These are phyloP conservation scores for Miniopterus natalensis DNA, from an alignment of 2,113 vertebrate species.

Conservation along the genomic window DNA sequence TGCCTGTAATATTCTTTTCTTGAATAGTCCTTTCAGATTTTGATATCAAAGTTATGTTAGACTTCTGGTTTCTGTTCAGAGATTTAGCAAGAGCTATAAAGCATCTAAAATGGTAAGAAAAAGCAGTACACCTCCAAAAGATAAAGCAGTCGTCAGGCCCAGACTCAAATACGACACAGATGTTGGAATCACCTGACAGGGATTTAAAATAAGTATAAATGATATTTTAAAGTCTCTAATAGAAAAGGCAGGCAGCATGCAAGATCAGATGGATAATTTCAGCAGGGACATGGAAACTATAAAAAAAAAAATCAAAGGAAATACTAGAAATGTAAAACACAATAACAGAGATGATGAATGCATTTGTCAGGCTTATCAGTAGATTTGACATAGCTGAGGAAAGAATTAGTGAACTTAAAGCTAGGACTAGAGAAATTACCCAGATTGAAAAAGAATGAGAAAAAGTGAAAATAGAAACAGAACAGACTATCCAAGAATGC, in stretches of 20 bases:
- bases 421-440: slow-evolving; percentile 14
- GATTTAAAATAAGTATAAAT: slow-evolving; percentile 18
- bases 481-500: background rate
- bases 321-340: background rate
- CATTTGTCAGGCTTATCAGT: background rate
- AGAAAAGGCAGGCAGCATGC: background rate
- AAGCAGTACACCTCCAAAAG: background rate
- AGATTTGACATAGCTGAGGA: slow-evolving; percentile 21
- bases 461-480: slow-evolving; percentile 19
- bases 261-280: slow-evolving; percentile 40
- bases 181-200: slow-evolving; percentile 25
- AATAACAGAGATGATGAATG: background rate
- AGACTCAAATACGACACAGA: slow-evolving; percentile 26
- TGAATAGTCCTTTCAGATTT: background rate
- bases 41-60: slow-evolving; percentile 8
- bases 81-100: slow-evolving; percentile 21
- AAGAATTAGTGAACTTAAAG: slow-evolving; percentile 40
- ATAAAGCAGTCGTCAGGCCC: background rate
- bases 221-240: slow-evolving; percentile 21
- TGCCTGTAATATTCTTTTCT: background rate
- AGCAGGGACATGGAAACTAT: slow-evolving; percentile 14
- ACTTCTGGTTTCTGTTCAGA: background rate
- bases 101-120: background rate
- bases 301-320: slow-evolving; percentile 35
- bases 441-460: slow-evolving; percentile 1